These are phyloP conservation scores for Idris sp. DNA, from an alignment of 1,140 invertebrate genomes.

Conservation along the genomic window DNA sequence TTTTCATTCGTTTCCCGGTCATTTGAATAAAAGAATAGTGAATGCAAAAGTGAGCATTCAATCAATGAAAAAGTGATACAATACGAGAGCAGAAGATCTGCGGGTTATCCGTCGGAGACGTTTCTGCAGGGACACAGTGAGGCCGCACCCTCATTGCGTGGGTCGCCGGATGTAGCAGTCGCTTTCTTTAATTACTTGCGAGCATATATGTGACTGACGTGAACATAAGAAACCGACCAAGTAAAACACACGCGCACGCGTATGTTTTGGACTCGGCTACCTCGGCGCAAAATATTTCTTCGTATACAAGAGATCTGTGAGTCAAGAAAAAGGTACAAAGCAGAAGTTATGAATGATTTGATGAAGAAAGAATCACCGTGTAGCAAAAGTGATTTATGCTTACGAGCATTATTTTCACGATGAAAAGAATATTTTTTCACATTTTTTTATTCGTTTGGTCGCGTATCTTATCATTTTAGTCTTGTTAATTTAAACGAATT, in stretches of 20 bases:
- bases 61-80: slow-evolving; percentile 50
- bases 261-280: slow-evolving; percentile 43
- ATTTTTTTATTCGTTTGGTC: slow-evolving; percentile 1
- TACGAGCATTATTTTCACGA: slow-evolving; percentile 27
- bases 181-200: slow-evolving; percentile 79
- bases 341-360: slow-evolving; percentile 50
- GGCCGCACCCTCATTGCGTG: slow-evolving; percentile 78
- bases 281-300: slow-evolving; percentile 54
- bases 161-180: slow-evolving; percentile 78
- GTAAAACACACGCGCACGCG: slow-evolving; percentile 44
- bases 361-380: slow-evolving; percentile 42
- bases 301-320: slow-evolving; percentile 42
- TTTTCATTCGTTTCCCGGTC: slow-evolving; percentile 39
- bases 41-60: slow-evolving; percentile 34
- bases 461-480: slow-evolving; percentile 32
- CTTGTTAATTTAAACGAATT: slow-evolving; percentile 4
- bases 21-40: slow-evolving; percentile 22
- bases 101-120: slow-evolving; percentile 63
- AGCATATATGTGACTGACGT: slow-evolving; percentile 65
- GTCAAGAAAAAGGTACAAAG: slow-evolving; percentile 35
- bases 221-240: slow-evolving; percentile 62
- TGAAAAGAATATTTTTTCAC: slow-evolving; percentile 28
- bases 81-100: slow-evolving; percentile 24
- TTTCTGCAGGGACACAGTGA: slow-evolving; percentile 59
- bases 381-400: slow-evolving; percentile 49